Conservation (phyloP, 2,888 invertebrate genomes). For the Apomyelois bistriatella region DNA sequence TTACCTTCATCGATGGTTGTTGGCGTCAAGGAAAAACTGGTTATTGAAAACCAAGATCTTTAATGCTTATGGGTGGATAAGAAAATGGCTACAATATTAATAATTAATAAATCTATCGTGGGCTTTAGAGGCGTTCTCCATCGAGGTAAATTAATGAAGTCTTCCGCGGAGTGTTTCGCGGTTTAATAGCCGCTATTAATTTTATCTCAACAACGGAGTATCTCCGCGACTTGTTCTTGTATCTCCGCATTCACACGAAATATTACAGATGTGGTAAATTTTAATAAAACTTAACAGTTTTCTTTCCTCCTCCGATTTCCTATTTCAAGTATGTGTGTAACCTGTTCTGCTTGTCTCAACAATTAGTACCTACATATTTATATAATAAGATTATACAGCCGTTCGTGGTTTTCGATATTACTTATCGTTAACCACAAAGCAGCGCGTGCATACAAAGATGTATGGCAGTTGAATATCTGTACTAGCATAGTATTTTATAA, state of each 20-base stretch:
- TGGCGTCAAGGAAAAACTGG: conserved; percentile 4
- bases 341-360: neutral
- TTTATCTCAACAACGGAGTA: conserved; percentile 68
- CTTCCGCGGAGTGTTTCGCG: conserved; percentile 70
- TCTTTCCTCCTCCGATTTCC: conserved; percentile 20
- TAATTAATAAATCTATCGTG: conserved; percentile 73
- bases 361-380: too few species aligned
- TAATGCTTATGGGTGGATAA: conserved; percentile 27
- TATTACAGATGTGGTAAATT: conserved; percentile 31
- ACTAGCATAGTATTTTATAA: too few species aligned
- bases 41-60: conserved; percentile 6
- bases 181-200: conserved; percentile 74
- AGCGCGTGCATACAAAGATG: too few species aligned
- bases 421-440: too few species aligned
- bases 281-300: conserved; percentile 30
- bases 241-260: conserved; percentile 17
- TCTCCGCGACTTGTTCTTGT: conserved; percentile 29
- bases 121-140: conserved; percentile 64
- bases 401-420: too few species aligned
- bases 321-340: neutral
- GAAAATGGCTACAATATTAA: conserved; percentile 46
- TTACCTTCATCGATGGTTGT: conserved; percentile 32
- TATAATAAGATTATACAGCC: too few species aligned
- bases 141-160: conserved; percentile 74
- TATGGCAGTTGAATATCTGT: too few species aligned